A percentile compares a stretch with the other conserved stretches of the same genome.
Evolutionary conservation across 2,113 vertebrate genomes (phyloP).

Genomic region (Ictidomys tridecemlineatus): DNA sequence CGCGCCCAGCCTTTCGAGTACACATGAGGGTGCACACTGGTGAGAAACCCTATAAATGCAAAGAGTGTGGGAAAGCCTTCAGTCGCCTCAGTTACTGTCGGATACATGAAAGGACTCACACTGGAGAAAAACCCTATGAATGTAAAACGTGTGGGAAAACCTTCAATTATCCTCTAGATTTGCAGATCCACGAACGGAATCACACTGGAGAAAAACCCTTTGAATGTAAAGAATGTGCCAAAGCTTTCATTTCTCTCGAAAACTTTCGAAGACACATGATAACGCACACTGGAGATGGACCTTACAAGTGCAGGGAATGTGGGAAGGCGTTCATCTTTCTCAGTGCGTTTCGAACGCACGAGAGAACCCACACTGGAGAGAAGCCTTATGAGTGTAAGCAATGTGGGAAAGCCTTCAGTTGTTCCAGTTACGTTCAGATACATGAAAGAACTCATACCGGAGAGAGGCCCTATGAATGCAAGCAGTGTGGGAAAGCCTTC

Average conservation of each 20-base stretch:
- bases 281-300: constrained; percentile 75
- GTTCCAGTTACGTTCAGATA: not conserved
- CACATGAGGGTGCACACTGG: not conserved
- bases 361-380: constrained; percentile 12
- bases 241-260: constrained; percentile 85
- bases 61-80: not conserved
- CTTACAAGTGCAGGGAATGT: constrained; percentile 70
- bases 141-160: too few relatives aligned
- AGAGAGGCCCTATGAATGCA: constrained; percentile 19
- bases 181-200: constrained; percentile 64
- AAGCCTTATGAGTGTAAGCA: constrained; percentile 17
- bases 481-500: constrained; percentile 28
- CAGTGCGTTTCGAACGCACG: constrained; percentile 10
- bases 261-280: constrained; percentile 83
- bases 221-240: constrained; percentile 77
- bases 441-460: constrained; percentile 11
- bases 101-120: not conserved
- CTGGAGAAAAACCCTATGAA: too few relatives aligned
- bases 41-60: constrained; percentile 74
- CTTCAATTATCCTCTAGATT: too few relatives aligned
- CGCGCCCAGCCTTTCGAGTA: not conserved
- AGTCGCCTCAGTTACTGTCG: not conserved
- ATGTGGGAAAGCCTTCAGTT: constrained; percentile 36
- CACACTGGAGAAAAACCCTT: constrained; percentile 94
- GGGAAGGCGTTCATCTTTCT: constrained; percentile 82